Base-by-base conservation (phyloP, 1,140 invertebrate species). In the Odontomachus brunneus region DNA sequence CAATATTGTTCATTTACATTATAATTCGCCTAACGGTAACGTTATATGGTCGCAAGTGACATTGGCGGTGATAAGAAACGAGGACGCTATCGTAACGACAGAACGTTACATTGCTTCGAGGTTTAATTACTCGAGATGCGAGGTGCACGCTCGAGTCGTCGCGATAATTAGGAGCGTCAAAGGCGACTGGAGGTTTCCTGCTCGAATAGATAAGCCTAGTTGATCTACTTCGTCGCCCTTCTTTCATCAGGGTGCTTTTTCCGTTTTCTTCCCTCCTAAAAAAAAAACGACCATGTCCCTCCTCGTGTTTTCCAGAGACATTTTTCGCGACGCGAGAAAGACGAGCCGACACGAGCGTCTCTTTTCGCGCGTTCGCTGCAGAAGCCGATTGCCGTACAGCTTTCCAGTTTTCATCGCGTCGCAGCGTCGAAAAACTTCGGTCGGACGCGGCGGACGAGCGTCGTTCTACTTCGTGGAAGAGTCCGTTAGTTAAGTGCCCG, bases 401-500 rank as follows among this genome's bases (percentile, higher is more conserved):
- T 83, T n/a, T 69, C 22, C 48, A 60, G 38, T 75, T 48, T 49
- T 48, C 48, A 38, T 24, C 60, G 59, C n/a, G 62, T n/a, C n/a
- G n/a, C 38, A 11, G 49, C 62, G 38, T 57, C 48, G 73, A 86
- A 87, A 82, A 83, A 73, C 81, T 86, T 33, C 51, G 55, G n/a
- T n/a, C 11, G 33, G 53, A 62, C 49, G 44, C 26, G 69, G 53
- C 49, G 49, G 33, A 69, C 57, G 78, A 66, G 71, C 65, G 81
- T 76, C 80, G 88, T 85, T 89, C 86, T 82, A 80, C 83, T 88
- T 85, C 88, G 88, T 88, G 85, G 83, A 87, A 90, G 87, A 78
- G 66, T 67, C 75, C 75, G 75, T 80, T 78, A 78, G 82, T 87
- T 71, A 84, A 82, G 73, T 84, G 60, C 53, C 62, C 82, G 44